Conservation (phyloP, 2,888 invertebrate species). For the Ommatoiulus sabulosus region DNA sequence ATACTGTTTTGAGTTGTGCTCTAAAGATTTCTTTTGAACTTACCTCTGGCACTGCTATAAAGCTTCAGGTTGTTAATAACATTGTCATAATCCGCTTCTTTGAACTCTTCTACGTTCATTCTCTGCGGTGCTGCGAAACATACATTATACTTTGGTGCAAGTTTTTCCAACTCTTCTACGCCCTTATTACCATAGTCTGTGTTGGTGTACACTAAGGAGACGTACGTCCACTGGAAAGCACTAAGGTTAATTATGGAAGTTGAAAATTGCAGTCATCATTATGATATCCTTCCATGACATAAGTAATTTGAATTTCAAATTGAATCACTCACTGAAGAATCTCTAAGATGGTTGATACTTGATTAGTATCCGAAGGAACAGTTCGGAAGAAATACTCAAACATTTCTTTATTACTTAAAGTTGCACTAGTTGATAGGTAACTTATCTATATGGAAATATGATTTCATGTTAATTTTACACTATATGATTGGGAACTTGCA, state of each 20-base stretch:
- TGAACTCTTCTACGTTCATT: slow-evolving; percentile 69
- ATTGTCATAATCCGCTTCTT: slow-evolving; percentile 68
- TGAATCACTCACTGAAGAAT: slow-evolving; percentile 69
- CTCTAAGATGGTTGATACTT: slow-evolving; percentile 72
- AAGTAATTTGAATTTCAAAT: background rate
- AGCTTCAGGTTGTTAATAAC: slow-evolving; percentile 68
- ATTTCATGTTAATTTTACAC: background rate
- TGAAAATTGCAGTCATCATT: background rate
- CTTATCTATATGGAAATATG: slow-evolving; percentile 67
- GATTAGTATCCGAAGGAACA: slow-evolving; percentile 72
- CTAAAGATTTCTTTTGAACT: background rate
- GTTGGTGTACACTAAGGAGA: slow-evolving; percentile 72
- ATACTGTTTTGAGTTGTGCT: too few species aligned
- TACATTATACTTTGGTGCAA: slow-evolving; percentile 69
- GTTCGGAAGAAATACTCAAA: slow-evolving; percentile 73
- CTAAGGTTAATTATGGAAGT: slow-evolving; percentile 63
- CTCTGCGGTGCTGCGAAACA: slow-evolving; percentile 71
- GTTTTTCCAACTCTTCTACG: slow-evolving; percentile 68
- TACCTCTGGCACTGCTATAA: slow-evolving; percentile 71
- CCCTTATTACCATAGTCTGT: slow-evolving; percentile 73
- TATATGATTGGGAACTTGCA: too few species aligned
- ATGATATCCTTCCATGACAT: background rate
- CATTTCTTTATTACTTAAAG: slow-evolving; percentile 70
- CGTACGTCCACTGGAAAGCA: slow-evolving; percentile 71
- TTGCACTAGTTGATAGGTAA: slow-evolving; percentile 72